Base-by-base conservation (phyloP, 2,113 vertebrate genomes). In the Psephotus haematonotus region DNA sequence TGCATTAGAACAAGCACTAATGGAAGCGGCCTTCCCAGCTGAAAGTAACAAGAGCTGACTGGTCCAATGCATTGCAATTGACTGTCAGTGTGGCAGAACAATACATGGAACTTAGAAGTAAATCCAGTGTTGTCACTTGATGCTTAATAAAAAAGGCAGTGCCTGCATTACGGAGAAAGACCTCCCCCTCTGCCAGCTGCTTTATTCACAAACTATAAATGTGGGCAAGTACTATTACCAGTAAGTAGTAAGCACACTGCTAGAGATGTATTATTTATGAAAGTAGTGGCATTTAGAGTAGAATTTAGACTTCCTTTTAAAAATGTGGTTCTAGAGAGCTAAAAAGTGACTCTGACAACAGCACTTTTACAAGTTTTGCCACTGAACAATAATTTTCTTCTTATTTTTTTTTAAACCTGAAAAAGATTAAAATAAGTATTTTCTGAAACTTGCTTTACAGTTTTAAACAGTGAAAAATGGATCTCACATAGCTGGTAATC, bases 21-120 rank as follows among this genome's bases (percentile, higher is more conserved):
- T n/a, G 55, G 68, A 65, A 52, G 59, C 0, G 1, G 24, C 64
- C 3, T 19, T 31, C 78, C 49, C 10, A 1, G 50, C 76, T 24
- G 70, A 55, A 75, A 41, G 15, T 8, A 17, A 13, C 3, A 0
- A 63, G 37, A 43, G 20, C 47, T 35, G 31, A 7, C 81, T 75
- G 63, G 53, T 55, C 50, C 18, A 8, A 17, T 0, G 1, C 23
- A 11, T 19, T 46, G 62, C 63, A 35, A 39, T 4, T 14, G 22
- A 35, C 69, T 88, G 86, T n/a, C 76, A 86, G 60, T 59, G 62
- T 2, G 52, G 57, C 90, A 92, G 37, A 47, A 65, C 49, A 49
- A n/a, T 85, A 62, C 37, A 23, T 7, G 25, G 33, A 79, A 57
- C 77, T 84, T 27, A 28, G 29, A 85, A 71, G 20, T 6, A 88